Evolutionary conservation across 2,113 vertebrate species (phyloP), one percentile per base, ranked within the genome.

Genomic region (Tapirus terrestris): DNA sequence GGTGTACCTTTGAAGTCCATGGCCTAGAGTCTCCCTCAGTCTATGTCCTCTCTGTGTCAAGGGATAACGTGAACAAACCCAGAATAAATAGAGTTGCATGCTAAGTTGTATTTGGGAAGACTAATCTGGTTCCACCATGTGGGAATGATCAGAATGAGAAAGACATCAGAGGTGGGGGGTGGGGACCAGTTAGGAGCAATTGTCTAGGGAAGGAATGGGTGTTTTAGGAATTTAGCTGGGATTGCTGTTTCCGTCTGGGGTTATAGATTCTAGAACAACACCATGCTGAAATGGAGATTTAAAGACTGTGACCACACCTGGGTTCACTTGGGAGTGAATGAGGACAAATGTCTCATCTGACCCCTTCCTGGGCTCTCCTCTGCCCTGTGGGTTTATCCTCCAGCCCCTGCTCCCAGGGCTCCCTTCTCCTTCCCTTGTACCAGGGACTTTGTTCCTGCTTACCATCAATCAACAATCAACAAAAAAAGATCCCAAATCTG

Each of bases 91-190:
- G 18, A 61, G 43, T 67, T n/a, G 29, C 53, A 58, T 65, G 27
- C 45, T 48, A 79, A 67, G 53, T 80, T 96, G 53, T 94, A 75
- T 96, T 92, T 96, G n/a, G 82, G 76, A 84, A 92, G 76, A 61
- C 91, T 58, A 87, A 84, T 88, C 48, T 97, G 58, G 53, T 76
- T 88, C 53, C 45, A 36, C 51, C 70, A 48, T 94, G 91, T 97
- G 77, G 91, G 89, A 92, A 95, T 80, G 14, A 65, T 80, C 33
- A 83, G 82, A 85, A 73, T 89, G 56, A 53, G 60, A 53, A 86
- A 92, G 43, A 75, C 77, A 27, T 20, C 63, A 75, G 83, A 51
- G 8, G 87, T 18, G 8, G 51, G 29, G 6, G 56, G 25, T 7
- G 6, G 48, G n/a, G 72, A 36, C 89, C 81, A 87, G 33, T 95